Base-by-base conservation (phyloP, 2,797 vertebrate species). In the Rhinophrynus dorsalis region DNA sequence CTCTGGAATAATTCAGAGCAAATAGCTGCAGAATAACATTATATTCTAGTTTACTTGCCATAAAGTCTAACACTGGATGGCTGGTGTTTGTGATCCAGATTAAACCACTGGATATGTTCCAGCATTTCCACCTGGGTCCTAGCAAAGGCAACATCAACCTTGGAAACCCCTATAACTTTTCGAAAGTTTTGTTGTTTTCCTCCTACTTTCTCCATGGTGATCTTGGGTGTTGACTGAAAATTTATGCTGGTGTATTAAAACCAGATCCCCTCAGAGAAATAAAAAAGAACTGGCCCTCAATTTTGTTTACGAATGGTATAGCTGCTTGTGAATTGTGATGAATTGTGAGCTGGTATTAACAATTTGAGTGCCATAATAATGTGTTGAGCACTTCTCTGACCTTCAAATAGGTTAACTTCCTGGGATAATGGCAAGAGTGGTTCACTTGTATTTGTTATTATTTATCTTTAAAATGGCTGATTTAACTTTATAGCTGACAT, bases 181-280 rank as follows among this genome's bases (percentile, higher is more conserved):
- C 48, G 48, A 48, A 48, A 56, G 50, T 71, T 66, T 35, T 75
- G 61, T 55, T 74, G 61, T 62, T 23, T 17, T 11, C 33, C n/a
- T 20, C 18, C 69, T 75, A 21, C 17, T 32, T 44, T 76, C 70
- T 75, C 40, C 11, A 8, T 60, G 62, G 37, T 40, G 37, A 73
- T 74, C 52, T 68, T 40, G 47, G 64, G 38, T 64, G 68, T 76
- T 74, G 75, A 76, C 64, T 79, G 67, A 70, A 75, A 80, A 79
- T 74, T 55, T 68, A 72, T 63, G 50, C 67, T 67, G 76, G 75
- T 80, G 74, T 76, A 75, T 73, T 57, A 75, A 68, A 74, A 26
- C 74, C 7, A 33, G 33, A 56, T 62, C 73, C 77, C 63, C 35
- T 15, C 11, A 1, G 52, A 71, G 62, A 75, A 58, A 61, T 27